phyloP scores from a whole-genome alignment of 2,797 vertebrate species.

The Etheostoma nigrum region DNA sequence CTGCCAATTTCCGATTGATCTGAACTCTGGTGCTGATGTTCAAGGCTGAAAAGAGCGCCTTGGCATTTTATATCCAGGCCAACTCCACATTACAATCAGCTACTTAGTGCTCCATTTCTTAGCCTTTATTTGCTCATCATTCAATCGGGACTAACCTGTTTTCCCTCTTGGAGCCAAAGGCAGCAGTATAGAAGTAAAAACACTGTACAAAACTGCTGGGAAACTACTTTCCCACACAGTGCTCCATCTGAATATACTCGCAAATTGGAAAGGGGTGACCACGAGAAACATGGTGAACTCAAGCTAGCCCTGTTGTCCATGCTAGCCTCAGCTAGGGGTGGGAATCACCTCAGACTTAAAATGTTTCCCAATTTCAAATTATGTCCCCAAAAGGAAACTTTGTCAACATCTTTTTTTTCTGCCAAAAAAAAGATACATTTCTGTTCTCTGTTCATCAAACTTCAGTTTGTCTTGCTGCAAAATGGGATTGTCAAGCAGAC shows the following conservation, averaged over 20 bases:
- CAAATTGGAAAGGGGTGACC: background rate
- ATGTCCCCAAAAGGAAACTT: no score
- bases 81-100: constrained; percentile 1
- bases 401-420: no score
- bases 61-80: background rate
- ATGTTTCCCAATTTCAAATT: no score
- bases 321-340: no score
- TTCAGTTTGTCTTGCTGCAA: no score
- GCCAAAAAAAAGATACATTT: no score
- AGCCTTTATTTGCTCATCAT: constrained; percentile 4
- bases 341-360: no score
- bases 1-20: background rate
- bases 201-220: background rate
- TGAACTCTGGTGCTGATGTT: background rate
- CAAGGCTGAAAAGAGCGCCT: background rate
- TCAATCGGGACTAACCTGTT: background rate
- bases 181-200: no score
- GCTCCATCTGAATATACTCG: background rate
- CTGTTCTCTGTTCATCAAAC: no score
- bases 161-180: background rate
- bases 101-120: background rate
- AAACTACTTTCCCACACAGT: background rate
- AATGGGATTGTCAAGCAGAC: no score
- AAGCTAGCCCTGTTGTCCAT: background rate
- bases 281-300: background rate